Base-by-base conservation (phyloP, 1,140 invertebrate genomes). In the Hyles euphorbiae region DNA sequence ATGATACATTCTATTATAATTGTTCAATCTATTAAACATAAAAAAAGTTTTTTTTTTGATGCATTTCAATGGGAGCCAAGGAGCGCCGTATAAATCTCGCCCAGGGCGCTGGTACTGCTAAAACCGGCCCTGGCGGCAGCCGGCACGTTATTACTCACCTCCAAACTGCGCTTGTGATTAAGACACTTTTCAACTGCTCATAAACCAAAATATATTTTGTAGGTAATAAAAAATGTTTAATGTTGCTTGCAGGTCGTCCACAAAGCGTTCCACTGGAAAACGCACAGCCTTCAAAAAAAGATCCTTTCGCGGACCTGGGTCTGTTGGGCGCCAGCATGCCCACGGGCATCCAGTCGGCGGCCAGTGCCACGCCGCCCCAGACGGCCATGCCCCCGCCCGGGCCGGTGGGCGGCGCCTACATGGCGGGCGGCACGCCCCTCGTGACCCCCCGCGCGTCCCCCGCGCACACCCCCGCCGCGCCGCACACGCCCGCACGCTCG, bases 241-340 rank as follows among this genome's bases (percentile, higher is more conserved):
- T 46, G 2, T 32, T 7, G 34, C 33, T 36, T 46, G 8, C 70
- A 79, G 81, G 61, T 55, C 72, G 71, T 59, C 60, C 68, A 5
- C 59, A 70, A 63, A 72, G 67, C 64, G 67, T 80, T 34, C 72
- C 72, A 1, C 60, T 63, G 10, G 67, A 70, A 7, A 65, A 59
- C 33, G 56, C 61, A 3, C 75, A 78, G 12, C 62, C 61, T 0
- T 50, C 46, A 2, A 63, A 63, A 36, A 71, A 74, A 50, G 80
- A 83, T 33, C 91, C 92, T 6, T 92, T 93, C 80, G 88, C 91
- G 34, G 90, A 91, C 58, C 87, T 93, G 12, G 90, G 88, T 32
- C 81, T 90, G 48, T 66, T 90, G 58, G 88, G 87, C 3, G 62
- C 69, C 8, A 60, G 12, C 22, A 34, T 53, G 52, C 51, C 51